Evolutionary conservation across 1,140 invertebrate species (phyloP).

Genomic region (Liolophura sinensis): DNA sequence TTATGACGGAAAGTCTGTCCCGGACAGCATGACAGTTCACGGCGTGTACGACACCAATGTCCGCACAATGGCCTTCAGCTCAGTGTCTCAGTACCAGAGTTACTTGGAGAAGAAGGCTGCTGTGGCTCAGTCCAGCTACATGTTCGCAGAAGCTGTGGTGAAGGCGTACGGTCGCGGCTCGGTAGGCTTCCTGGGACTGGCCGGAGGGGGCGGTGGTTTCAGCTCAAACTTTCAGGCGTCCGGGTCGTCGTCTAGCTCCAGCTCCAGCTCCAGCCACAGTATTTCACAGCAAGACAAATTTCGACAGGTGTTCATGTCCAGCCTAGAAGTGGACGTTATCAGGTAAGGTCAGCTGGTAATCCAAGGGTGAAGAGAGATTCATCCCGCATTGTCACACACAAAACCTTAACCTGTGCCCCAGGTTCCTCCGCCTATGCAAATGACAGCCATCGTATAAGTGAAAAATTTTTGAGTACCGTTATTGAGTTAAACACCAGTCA

Average conservation of each 20-base stretch:
- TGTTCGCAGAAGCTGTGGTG: neutral
- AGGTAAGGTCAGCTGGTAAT: neutral
- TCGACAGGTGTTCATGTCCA: neutral
- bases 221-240: neutral
- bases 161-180: neutral
- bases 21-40: constrained; percentile 1
- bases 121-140: neutral
- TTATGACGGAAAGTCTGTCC: neutral
- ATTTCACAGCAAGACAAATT: neutral
- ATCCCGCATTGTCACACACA: no score
- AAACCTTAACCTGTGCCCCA: no score
- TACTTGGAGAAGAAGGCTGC: neutral
- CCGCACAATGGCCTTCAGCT: neutral
- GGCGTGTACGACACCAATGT: constrained; percentile 1
- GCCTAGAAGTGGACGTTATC: constrained; percentile 1
- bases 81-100: neutral
- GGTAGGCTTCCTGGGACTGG: neutral
- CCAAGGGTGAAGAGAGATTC: no score
- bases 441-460: no score
- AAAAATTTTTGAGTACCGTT: no score
- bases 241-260: neutral
- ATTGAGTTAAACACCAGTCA: no score
- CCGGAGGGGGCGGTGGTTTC: neutral
- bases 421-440: no score
- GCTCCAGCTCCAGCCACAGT: neutral